Evolutionary conservation across 1,140 invertebrate genomes (phyloP).

Genomic region (Spodoptera litura): DNA sequence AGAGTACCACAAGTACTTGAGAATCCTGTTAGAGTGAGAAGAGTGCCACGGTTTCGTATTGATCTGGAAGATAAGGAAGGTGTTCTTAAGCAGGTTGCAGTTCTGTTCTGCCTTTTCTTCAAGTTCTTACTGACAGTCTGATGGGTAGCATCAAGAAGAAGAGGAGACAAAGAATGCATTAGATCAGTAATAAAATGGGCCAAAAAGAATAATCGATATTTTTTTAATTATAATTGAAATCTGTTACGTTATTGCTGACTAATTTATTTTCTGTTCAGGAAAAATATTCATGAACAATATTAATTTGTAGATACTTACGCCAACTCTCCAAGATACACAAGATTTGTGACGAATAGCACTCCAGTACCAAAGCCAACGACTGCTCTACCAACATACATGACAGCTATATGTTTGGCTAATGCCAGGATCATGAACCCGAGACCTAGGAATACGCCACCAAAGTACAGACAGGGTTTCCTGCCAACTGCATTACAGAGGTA

Average conservation of each 20-base stretch:
- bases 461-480: slow-evolving; percentile 55
- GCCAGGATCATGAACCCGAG: slow-evolving; percentile 51
- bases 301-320: slow-evolving; percentile 58
- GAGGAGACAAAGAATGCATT: too few species aligned
- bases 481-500: slow-evolving; percentile 58
- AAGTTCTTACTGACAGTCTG: too few species aligned
- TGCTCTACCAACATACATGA: slow-evolving; percentile 54
- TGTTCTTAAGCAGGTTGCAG: too few species aligned
- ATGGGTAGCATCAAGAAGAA: too few species aligned
- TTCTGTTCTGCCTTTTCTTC: too few species aligned
- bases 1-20: slow-evolving; percentile 60
- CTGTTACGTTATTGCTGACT: too few species aligned
- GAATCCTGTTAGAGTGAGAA: slow-evolving; percentile 63
- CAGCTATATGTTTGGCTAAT: slow-evolving; percentile 47
- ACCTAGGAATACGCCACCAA: slow-evolving; percentile 34
- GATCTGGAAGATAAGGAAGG: slow-evolving; percentile 48
- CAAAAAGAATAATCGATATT: too few species aligned
- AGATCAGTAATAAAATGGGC: too few species aligned
- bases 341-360: slow-evolving; percentile 52
- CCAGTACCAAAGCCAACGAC: slow-evolving; percentile 55
- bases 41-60: slow-evolving; percentile 58
- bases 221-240: too few species aligned
- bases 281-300: too few species aligned
- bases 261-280: too few species aligned
- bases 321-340: slow-evolving; percentile 64